phyloP scores from a whole-genome alignment of 2,888 invertebrate genomes.

The Drosophila paracracens region DNA sequence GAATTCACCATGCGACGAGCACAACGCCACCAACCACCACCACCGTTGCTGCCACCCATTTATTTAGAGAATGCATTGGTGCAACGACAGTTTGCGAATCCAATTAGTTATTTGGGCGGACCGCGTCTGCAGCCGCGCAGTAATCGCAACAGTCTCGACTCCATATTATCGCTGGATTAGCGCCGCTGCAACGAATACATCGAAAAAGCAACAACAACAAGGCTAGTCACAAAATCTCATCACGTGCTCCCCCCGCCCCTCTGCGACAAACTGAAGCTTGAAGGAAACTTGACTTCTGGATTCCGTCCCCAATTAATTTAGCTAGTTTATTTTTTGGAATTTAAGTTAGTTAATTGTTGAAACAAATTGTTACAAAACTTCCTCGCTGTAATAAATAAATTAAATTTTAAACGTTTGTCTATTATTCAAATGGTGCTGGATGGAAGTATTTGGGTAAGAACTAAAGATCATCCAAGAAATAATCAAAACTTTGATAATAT shows the following conservation, averaged over 20 bases:
- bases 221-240: constrained; percentile 55
- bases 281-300: constrained; percentile 6
- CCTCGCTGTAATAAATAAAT: constrained; percentile 10
- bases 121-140: constrained; percentile 86
- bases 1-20: constrained; percentile 17
- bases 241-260: constrained; percentile 12
- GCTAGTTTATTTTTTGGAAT: constrained; percentile 33
- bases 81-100: constrained; percentile 87
- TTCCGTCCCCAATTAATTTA: constrained; percentile 13
- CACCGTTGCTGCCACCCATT: constrained; percentile 85
- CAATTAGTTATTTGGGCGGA: constrained; percentile 90
- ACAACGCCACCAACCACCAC: constrained; percentile 16
- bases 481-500: neutral
- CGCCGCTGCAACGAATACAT: constrained; percentile 14
- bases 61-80: constrained; percentile 77
- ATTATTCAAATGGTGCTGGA: neutral
- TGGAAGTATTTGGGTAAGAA: neutral
- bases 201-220: constrained; percentile 4
- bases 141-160: constrained; percentile 88
- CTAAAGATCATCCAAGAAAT: neutral
- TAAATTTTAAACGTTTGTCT: neutral
- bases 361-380: constrained; percentile 50
- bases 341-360: constrained; percentile 48
- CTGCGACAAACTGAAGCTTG: neutral
- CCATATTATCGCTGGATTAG: constrained; percentile 89